phyloP scores from a whole-genome alignment of 2,113 vertebrate genomes.

The Pitta sordida region DNA sequence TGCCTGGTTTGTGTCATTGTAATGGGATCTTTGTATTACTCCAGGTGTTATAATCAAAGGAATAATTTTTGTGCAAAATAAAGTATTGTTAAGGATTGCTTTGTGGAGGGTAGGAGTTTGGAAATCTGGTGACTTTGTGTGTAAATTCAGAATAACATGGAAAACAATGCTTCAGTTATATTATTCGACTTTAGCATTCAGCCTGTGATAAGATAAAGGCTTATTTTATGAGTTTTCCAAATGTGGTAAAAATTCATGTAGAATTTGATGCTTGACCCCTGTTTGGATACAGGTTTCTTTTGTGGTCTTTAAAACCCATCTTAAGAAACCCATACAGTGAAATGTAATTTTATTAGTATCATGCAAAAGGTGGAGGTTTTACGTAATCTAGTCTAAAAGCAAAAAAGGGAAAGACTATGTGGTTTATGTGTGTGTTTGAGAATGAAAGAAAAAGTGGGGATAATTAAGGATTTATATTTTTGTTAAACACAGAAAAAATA shows the following conservation, averaged over 20 bases:
- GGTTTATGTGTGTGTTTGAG: not conserved
- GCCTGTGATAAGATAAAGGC: not conserved
- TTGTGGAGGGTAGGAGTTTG: not conserved
- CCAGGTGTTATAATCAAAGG: not conserved
- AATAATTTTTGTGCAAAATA: not conserved
- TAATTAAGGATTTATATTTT: not conserved
- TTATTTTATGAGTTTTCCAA: not conserved
- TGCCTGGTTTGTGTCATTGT: not conserved
- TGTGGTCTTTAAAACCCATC: not conserved
- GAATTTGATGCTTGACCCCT: not conserved
- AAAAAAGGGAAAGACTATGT: not conserved
- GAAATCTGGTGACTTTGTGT: not conserved
- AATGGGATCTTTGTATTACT: not conserved
- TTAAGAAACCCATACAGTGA: not conserved
- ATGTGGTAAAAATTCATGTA: not conserved
- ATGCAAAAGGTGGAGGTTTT: fast-evolving
- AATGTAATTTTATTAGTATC: not conserved
- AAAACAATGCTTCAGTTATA: not conserved
- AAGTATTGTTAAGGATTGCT: not conserved
- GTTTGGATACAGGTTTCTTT: not conserved
- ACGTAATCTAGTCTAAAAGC: not conserved
- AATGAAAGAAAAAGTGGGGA: not conserved
- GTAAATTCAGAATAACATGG: not conserved
- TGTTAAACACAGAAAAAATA: not conserved
- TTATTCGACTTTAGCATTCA: not conserved